Base-by-base conservation (phyloP, 2,113 vertebrate species). In the Halichoerus grypus region DNA sequence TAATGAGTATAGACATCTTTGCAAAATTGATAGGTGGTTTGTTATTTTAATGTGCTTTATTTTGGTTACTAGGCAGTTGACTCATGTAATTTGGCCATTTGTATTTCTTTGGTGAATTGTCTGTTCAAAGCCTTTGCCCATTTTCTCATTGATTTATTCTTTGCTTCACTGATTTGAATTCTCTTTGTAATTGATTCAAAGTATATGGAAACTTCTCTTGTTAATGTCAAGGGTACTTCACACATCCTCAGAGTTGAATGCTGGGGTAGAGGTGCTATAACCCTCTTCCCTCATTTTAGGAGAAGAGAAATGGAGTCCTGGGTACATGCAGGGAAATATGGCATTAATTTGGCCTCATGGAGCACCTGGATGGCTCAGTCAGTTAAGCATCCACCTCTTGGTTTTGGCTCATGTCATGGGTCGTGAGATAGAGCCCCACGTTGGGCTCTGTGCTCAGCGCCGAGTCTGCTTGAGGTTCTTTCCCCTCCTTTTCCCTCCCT, bases 121-220 rank as follows among this genome's bases (percentile, higher is more conserved):
- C 61, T n/a, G 33, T n/a, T 39, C 46, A 49, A 91, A 39, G 72
- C 57, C 79, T 77, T 98, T 96, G 91, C 95, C 79, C 93, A 74
- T 65, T 97, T 97, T 89, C 74, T 39, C 42, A 63, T 57, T 96
- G 92, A 93, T 94, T 71, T 65, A 11, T 71, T 96, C 77, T 85
- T 95, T 89, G 36, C 36, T 84, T 76, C 63, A 65, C 93, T 33
- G n/a, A 59, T 95, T 96, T 85, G 84, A 87, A 42, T 3, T 94
- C 51, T 94, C 33, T 89, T 84, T 61, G n/a, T 59, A 72, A 74
- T 36, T 61, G 85, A 83, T 55, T 92, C 69, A 55, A 83, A 74
- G n/a, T 15, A n/a, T 49, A 69, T 61, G 33, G 19, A 82, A 22
- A 33, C 18, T 93, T 91, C 18, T 11, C 0, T 5, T 77, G 57